Conservation (phyloP, 2,113 vertebrate species). For the Daboia siamensis region DNA sequence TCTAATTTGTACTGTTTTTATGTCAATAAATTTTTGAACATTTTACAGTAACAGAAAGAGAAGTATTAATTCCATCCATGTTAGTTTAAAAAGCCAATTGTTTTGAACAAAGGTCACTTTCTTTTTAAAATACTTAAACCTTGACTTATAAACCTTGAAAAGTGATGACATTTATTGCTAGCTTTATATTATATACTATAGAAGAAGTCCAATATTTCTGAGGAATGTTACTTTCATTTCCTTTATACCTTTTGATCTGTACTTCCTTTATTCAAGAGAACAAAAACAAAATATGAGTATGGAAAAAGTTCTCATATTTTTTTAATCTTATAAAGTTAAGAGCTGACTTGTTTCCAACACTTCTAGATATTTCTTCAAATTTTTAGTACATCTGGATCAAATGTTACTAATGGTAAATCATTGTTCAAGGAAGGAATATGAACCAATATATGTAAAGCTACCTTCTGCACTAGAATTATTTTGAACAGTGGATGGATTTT, state of each 20-base stretch:
- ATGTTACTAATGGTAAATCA: not conserved
- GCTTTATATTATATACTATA: slow-evolving; percentile 11
- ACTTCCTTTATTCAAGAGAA: not conserved
- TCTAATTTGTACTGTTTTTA: not conserved
- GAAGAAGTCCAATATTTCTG: slow-evolving; percentile 9
- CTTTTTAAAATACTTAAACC: not conserved
- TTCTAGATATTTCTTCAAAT: not conserved
- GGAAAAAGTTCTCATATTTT: not conserved
- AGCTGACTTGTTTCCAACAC: not conserved
- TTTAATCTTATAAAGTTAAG: not conserved
- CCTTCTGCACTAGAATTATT: not conserved
- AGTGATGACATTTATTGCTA: slow-evolving; percentile 39
- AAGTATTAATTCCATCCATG: not conserved
- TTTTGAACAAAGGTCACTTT: slow-evolving; percentile 36
- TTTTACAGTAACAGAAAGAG: not conserved
- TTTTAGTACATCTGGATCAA: not conserved
- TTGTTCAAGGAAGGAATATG: not conserved
- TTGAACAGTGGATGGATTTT: not conserved
- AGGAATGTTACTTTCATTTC: not conserved
- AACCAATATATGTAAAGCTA: not conserved
- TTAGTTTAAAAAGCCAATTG: not conserved
- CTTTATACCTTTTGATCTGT: not conserved
- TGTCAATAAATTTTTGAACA: slow-evolving; percentile 2
- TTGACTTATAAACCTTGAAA: slow-evolving; percentile 24
- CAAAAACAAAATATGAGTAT: not conserved